Conservation (phyloP, 2,797 vertebrate genomes). For the Gymnopithys bicolor region DNA sequence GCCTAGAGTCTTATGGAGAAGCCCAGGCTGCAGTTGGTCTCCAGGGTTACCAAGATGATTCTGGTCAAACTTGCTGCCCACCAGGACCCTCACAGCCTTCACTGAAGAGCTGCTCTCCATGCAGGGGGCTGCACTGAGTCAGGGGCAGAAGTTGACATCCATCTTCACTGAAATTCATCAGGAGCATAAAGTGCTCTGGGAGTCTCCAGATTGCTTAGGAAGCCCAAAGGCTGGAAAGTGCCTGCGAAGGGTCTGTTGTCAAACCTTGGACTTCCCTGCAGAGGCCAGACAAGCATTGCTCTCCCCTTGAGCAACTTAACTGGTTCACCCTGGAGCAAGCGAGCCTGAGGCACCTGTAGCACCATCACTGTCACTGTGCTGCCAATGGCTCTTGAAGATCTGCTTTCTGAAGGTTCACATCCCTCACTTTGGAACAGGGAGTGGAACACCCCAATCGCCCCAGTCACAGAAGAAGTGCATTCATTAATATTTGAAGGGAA, state of each 20-base stretch:
- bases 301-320: neutral
- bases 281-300: neutral
- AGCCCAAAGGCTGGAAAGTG: neutral
- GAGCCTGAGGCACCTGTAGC: neutral
- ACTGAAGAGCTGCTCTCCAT: neutral
- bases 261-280: neutral
- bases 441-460: neutral
- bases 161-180: neutral
- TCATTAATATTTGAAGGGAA: neutral
- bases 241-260: neutral
- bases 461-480: neutral
- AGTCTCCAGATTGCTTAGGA: neutral
- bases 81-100: neutral
- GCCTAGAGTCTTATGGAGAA: neutral
- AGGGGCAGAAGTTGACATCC: neutral
- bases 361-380: neutral
- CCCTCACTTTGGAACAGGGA: neutral
- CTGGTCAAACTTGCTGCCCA: neutral
- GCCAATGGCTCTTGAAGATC: neutral
- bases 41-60: neutral
- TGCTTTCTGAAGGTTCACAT: neutral
- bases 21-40: neutral
- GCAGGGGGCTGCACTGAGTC: neutral
- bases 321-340: neutral
- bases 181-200: neutral